Base-by-base conservation (phyloP, 2,888 invertebrate genomes). In the Xestia sexstrigata region DNA sequence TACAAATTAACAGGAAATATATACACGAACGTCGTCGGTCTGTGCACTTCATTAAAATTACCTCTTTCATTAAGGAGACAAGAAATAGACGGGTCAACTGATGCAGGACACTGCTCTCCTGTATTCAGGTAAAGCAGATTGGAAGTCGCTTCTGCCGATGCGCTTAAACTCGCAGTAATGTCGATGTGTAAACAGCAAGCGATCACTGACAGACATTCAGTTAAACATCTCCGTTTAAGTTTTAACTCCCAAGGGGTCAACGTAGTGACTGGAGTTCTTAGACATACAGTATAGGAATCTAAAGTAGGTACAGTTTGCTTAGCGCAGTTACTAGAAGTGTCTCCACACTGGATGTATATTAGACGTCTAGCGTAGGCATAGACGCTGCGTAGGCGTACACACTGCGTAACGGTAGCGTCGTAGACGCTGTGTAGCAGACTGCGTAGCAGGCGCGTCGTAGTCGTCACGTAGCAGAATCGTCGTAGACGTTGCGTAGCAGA, bases 241-340 rank as follows among this genome's bases (percentile, higher is more conserved):
- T n/a, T 47, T 13, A 79, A 49, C 55, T 72, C 79, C 63, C 65
- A 30, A 71, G n/a, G n/a, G 79, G 30, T 30, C 55, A 39, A 47
- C 30, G 30, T n/a, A 47, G 23, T 63, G 45, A 39, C n/a, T 63
- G 26, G 30, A 13, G 2, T 30, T 55, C 47, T 55, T 42, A 65
- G 15, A 65, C n/a, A 13, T 42, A 42, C 15, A n/a, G 8, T 15
- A 42, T 42, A 42, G 65, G 17, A 65, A 65, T 65, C n/a, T 65
- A 4, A 65, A 65, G 42, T 15, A 17, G 42, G 5, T 65, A 65
- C 47, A n/a, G 35, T 35, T 30, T 17, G 23, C 8, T 52, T 55
- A 0, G n/a, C 1, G n/a, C 45, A 13, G 42, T 35, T 35, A 26
- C 42, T 52, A 49, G 49, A 68, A 49, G 20, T 60, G 30, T 11